phyloP scores from a whole-genome alignment of 1,140 invertebrate species.

The Drosophila athabasca region DNA sequence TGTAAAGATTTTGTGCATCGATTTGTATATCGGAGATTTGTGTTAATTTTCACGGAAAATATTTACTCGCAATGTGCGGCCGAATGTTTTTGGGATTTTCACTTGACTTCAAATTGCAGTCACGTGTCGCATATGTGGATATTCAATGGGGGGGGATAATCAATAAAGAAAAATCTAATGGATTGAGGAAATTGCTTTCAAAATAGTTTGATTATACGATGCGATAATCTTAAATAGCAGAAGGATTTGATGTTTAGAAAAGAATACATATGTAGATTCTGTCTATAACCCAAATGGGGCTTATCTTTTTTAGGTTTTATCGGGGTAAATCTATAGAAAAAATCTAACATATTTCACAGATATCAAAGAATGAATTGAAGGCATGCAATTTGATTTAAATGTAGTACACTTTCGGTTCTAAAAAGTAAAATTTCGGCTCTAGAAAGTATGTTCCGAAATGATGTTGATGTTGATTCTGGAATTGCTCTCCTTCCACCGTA shows the following conservation, averaged over 20 bases:
- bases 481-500: neutral
- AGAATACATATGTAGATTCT: no score
- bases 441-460: no score
- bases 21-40: constrained; percentile 75
- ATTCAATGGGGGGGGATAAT: constrained; percentile 1
- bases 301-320: no score
- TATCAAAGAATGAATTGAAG: no score
- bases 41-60: constrained; percentile 69
- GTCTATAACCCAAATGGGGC: no score
- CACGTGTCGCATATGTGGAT: constrained; percentile 68
- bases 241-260: no score
- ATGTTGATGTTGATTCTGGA: no score
- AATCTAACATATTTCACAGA: no score
- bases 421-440: no score
- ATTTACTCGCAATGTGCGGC: constrained; percentile 15
- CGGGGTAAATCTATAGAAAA: no score
- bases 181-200: constrained; percentile 1
- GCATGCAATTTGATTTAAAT: no score
- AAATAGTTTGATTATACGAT: neutral
- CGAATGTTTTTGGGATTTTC: constrained; percentile 58
- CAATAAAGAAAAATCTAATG: constrained; percentile 4
- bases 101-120: constrained; percentile 62
- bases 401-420: no score
- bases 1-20: constrained; percentile 67
- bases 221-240: neutral